phyloP scores from a whole-genome alignment of 2,797 vertebrate species.

The Poeciliopsis gracilis region DNA sequence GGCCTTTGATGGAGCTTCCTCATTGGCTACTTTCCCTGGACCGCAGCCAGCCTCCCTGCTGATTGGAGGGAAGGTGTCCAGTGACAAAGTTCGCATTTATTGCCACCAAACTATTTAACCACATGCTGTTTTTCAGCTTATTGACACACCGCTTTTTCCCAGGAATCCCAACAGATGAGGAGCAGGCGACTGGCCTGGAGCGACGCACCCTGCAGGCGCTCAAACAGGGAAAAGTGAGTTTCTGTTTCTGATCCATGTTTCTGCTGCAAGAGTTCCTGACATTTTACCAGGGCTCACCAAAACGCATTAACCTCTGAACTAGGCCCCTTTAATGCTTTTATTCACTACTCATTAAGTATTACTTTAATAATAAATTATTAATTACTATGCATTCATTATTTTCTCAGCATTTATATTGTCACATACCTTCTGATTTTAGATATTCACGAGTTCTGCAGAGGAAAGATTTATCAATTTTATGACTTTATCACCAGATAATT shows the following conservation, averaged over 20 bases:
- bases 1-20: slow-evolving; percentile 65
- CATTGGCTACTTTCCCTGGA: slow-evolving; percentile 52
- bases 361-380: too few species aligned
- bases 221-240: slow-evolving; percentile 79
- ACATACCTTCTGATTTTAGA: too few species aligned
- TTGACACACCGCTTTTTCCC: not conserved
- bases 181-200: slow-evolving; percentile 86
- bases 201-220: slow-evolving; percentile 72
- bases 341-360: too few species aligned
- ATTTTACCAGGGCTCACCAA: too few species aligned
- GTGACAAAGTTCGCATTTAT: slow-evolving; percentile 22
- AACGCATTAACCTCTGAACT: too few species aligned
- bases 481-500: too few species aligned
- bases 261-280: too few species aligned
- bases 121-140: not conserved
- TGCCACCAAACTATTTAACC: not conserved
- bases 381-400: too few species aligned
- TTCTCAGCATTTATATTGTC: too few species aligned
- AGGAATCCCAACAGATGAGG: slow-evolving; percentile 86
- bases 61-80: slow-evolving; percentile 15
- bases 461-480: too few species aligned
- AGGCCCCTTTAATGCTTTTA: too few species aligned
- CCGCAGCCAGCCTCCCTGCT: slow-evolving; percentile 54
- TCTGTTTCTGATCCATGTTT: not conserved
- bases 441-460: too few species aligned